Evolutionary conservation across 2,113 vertebrate species (phyloP).

Genomic region (Ochotona princeps): DNA sequence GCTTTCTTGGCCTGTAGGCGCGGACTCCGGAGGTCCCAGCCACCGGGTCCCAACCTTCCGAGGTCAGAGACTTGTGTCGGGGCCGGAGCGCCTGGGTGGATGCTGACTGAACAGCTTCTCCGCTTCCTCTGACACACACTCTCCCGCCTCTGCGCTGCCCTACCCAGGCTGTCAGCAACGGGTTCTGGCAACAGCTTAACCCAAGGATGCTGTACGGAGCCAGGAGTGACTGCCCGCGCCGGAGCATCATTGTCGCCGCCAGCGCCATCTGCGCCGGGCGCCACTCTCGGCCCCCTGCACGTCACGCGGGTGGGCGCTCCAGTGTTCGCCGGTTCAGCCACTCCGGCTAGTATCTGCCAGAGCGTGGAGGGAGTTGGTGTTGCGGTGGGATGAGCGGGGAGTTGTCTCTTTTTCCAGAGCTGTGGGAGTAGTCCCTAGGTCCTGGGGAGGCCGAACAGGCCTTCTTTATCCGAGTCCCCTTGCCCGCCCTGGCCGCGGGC

Average conservation of each 20-base stretch:
- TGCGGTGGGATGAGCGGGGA: background rate
- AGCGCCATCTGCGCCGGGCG: constrained; percentile 67
- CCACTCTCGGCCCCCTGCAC: background rate
- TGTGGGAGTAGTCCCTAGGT: background rate
- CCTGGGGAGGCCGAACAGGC: background rate
- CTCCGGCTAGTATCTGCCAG: background rate
- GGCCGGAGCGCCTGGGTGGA: background rate
- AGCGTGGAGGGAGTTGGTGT: background rate
- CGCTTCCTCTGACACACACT: no score
- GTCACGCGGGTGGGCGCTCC: constrained; percentile 21
- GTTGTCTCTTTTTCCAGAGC: background rate
- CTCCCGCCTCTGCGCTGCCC: background rate
- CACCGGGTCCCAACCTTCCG: background rate
- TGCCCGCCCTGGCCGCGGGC: rapidly evolving
- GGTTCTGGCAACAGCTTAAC: background rate
- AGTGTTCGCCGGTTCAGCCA: background rate
- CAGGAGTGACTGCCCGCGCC: background rate
- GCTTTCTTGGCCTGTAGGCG: constrained; percentile 62
- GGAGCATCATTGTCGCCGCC: background rate
- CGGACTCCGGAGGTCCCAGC: background rate
- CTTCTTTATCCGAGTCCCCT: background rate
- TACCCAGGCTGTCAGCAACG: background rate
- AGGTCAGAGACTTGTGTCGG: background rate
- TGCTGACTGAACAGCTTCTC: background rate
- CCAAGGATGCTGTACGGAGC: background rate